These are phyloP conservation scores for Ophion ellenae DNA, from an alignment of 2,888 invertebrate genomes.

Conservation along the genomic window DNA sequence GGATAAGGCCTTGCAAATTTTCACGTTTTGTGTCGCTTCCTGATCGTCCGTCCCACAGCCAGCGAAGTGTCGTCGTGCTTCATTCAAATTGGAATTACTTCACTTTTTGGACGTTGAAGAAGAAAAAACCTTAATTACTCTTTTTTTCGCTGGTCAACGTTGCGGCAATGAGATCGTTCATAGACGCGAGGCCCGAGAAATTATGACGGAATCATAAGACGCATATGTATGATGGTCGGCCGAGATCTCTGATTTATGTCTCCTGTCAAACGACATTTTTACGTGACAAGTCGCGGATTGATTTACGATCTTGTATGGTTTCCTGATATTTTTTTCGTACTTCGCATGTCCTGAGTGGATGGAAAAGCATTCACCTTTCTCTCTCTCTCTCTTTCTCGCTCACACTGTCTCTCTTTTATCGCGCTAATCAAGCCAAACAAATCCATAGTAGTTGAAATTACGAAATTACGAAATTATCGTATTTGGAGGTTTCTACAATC, in stretches of 20 bases:
- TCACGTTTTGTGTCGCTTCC: conserved; percentile 1
- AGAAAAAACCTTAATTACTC: background rate
- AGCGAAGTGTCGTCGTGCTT: background rate
- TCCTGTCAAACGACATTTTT: conserved; percentile 52
- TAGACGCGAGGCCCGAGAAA: conserved; percentile 23
- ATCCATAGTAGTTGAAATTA: no score
- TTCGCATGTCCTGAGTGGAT: background rate
- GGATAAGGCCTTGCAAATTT: conserved; percentile 15
- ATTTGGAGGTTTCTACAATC: no score
- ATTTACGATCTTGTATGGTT: conserved; percentile 44
- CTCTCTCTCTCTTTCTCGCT: no score
- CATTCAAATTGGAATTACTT: background rate
- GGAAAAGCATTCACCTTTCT: background rate
- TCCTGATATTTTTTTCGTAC: conserved; percentile 3
- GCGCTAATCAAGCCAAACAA: no score
- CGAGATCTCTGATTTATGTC: conserved; percentile 40
- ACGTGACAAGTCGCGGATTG: conserved; percentile 41
- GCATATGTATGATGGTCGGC: background rate
- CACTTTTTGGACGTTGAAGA: background rate
- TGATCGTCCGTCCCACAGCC: no score
- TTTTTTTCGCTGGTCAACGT: background rate
- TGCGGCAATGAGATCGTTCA: conserved; percentile 9
- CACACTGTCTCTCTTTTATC: no score
- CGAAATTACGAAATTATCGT: no score
- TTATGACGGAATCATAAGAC: conserved; percentile 30